Evolutionary conservation across 2,797 vertebrate species (phyloP), one percentile per base, ranked within the genome.

Genomic region (Xiphorhynchus erythropygius): DNA sequence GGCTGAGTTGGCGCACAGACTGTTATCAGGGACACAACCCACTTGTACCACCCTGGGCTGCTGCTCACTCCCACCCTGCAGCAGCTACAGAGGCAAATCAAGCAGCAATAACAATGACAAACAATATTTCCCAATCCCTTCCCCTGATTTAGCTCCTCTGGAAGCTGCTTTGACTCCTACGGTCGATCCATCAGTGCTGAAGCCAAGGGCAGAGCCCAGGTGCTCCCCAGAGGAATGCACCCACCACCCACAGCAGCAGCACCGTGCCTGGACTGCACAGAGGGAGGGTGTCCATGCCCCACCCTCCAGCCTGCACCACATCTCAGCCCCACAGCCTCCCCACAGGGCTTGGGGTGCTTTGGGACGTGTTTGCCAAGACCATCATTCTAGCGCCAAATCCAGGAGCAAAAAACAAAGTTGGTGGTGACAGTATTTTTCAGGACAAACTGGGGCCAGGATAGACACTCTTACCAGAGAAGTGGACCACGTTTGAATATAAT

Each of bases 11-110:
- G 35, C 55, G n/a, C 53, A 56, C 1, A 2, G 60, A 23, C 35
- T 6, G 13, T 14, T 17, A 33, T 10, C 74, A 55, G 57, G 24
- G 47, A 39, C 42, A 73, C 74, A 46, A 22, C 14, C 35, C 10
- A 6, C 30, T 32, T n/a, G 32, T 46, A n/a, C 41, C 62, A n/a
- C 1, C 0, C 10, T 0, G 1, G 13, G 76, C 39, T 84, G 47
- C 68, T 79, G 53, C 64, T 64, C 80, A 49, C 32, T 19, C 84
- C 52, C 73, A 49, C 14, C 55, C 68, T 27, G 35, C 76, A 65
- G 70, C 57, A 78, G 56, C 52, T 27, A 7, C 22, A 81, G 67
- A 18, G 84, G 28, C 4, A 28, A 63, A 37, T 33, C 82, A 77
- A 63, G 52, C 60, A 91, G 56, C 85, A 77, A 47, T 37, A 80